Conservation (phyloP, 2,888 invertebrate species). For the Orthosia gothica region DNA sequence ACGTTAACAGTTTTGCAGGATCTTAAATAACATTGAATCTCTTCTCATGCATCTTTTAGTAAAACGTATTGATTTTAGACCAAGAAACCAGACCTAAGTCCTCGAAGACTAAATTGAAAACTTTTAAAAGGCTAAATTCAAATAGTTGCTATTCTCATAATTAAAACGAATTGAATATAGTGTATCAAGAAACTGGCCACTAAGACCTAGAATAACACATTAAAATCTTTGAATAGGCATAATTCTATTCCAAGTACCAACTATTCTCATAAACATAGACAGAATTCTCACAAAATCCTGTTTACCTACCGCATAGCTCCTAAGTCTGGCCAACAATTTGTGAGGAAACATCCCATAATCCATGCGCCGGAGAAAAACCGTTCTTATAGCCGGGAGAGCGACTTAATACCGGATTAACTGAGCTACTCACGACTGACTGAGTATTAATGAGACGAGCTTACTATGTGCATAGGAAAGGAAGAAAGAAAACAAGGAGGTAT, state of each 20-base stretch:
- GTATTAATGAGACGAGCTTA: slow-evolving; percentile 50
- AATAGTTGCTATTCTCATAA: too few relatives aligned
- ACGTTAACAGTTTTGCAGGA: too few relatives aligned
- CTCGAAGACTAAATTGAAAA: neutral
- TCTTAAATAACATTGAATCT: too few relatives aligned
- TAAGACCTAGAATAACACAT: neutral
- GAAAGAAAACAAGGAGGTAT: neutral
- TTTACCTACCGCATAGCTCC: slow-evolving; percentile 38
- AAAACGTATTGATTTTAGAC: neutral
- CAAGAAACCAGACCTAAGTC: neutral
- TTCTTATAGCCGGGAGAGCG: slow-evolving; percentile 21
- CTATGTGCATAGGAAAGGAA: slow-evolving; percentile 5
- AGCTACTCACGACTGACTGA: slow-evolving; percentile 11
- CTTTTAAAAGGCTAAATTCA: too few relatives aligned
- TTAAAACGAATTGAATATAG: neutral
- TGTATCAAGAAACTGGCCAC: too few relatives aligned
- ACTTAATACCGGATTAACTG: slow-evolving; percentile 57
- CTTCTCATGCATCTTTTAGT: too few relatives aligned
- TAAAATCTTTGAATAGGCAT: neutral
- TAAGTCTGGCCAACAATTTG: slow-evolving; percentile 50
- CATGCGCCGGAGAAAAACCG: slow-evolving; percentile 51
- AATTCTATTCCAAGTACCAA: neutral
- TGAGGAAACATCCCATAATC: slow-evolving; percentile 59
- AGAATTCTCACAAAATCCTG: slow-evolving; percentile 10
- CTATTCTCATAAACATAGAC: slow-evolving; percentile 2